Base-by-base conservation (phyloP, 2,113 vertebrate genomes). In the Xyliphius kryptos region DNA sequence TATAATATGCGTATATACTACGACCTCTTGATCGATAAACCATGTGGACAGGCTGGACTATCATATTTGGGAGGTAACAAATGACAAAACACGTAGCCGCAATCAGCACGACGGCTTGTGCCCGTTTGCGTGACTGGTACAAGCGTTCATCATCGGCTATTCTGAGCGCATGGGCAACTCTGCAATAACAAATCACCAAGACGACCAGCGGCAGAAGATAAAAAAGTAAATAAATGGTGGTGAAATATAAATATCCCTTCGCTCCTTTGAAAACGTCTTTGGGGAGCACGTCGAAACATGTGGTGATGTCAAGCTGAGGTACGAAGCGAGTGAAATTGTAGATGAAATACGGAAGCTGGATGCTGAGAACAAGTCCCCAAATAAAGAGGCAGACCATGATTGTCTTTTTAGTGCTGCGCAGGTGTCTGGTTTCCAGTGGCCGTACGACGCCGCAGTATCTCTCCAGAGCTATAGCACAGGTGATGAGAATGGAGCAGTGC, bases 61-160 rank as follows among this genome's bases (percentile, higher is more conserved):
- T 11, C 41, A 74, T 73, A 46, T 63, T 66, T 36, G 76, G 76
- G 19, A 77, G 20, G 63, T 56, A 83, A 51, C 56, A 81, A 40
- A 72, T 9, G 17, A 69, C 10, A 61, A 85, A 78, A 64, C 70
- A 51, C 6, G 74, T 9, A 11, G 53, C 46, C 2, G 67, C 53
- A 6, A 75, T 43, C 9, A 77, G 44, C 7, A 75, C 7, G 4
- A 74, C 32, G 6, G 50, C 63, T n/a, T 82, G 72, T 1, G 60
- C 41, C n/a, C 54, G 46, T 17, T 26, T 47, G 62, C 60, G n/a
- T 4, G 50, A 56, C 5, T 41, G 63, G 5, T 69, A 47, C 6
- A 64, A 70, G 63, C 71, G 64, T 37, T 11, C 49, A 41, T 65
- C 63, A 14, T 61, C 51, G 8, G 7, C 50, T 11, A 0, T 1